Conservation (phyloP, 2,113 vertebrate genomes). For the Siphamia tubifer region DNA sequence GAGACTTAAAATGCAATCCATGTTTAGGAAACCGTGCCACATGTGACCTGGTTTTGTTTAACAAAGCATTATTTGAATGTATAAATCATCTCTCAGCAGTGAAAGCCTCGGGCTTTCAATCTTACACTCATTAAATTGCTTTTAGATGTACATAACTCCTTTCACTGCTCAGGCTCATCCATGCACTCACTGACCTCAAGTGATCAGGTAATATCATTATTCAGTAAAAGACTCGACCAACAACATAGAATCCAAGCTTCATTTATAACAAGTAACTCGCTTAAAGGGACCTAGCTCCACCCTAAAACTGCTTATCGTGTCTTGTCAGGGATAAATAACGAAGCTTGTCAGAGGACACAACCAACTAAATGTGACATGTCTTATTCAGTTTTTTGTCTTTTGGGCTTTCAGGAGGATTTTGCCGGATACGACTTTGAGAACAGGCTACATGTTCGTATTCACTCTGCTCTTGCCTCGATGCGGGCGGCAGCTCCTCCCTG, state of each 20-base stretch:
- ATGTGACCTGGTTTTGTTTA: no score
- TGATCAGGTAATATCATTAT: background rate
- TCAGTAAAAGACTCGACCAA: background rate
- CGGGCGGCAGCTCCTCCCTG: slow-evolving; percentile 85
- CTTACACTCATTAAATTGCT: no score
- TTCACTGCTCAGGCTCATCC: background rate
- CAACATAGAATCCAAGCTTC: background rate
- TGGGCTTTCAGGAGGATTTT: slow-evolving; percentile 85
- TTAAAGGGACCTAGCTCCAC: no score
- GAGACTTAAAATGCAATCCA: no score
- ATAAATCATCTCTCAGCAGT: no score
- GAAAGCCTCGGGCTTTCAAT: no score
- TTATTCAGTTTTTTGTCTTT: background rate
- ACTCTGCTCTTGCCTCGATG: slow-evolving; percentile 89
- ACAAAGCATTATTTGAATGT: background rate
- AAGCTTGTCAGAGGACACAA: background rate
- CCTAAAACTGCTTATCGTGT: no score
- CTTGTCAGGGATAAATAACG: no score
- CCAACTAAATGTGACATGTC: background rate
- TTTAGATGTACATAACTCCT: background rate
- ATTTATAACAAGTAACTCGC: no score
- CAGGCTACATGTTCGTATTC: slow-evolving; percentile 93
- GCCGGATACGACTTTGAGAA: slow-evolving; percentile 96
- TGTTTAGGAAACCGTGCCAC: no score
- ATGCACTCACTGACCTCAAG: background rate